A percentile compares a stretch with the other conserved stretches of the same genome.
Conservation (phyloP, 2,888 invertebrate species). For the Melinaea menophilus region DNA sequence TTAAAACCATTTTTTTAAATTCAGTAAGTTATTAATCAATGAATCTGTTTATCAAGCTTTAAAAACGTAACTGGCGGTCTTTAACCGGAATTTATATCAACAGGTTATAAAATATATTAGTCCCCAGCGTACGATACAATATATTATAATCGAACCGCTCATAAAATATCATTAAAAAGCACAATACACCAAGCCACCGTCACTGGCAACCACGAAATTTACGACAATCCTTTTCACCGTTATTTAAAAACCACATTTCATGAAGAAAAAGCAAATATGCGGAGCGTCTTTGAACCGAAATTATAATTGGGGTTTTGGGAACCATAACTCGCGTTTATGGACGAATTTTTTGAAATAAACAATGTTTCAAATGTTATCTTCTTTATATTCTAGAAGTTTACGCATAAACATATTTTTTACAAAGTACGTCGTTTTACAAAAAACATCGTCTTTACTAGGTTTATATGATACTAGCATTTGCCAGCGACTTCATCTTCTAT, state of each 20-base stretch:
- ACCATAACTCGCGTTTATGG: conserved; percentile 68
- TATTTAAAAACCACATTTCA: conserved; percentile 35
- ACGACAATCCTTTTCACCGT: conserved; percentile 58
- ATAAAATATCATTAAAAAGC: conserved; percentile 40
- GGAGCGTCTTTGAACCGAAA: conserved; percentile 61
- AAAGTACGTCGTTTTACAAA: background rate
- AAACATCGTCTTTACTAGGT: too few species aligned
- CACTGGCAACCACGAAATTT: conserved; percentile 53
- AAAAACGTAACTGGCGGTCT: background rate
- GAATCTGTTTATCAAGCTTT: too few species aligned
- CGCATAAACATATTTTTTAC: conserved; percentile 9
- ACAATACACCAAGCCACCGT: conserved; percentile 44
- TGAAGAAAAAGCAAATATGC: conserved; percentile 55
- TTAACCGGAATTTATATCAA: conserved; percentile 26
- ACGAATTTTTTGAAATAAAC: conserved; percentile 71
- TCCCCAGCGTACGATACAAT: conserved; percentile 21
- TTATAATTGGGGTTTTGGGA: conserved; percentile 72
- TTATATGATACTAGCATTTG: too few species aligned
- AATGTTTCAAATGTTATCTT: conserved; percentile 65
- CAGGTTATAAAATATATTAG: conserved; percentile 21
- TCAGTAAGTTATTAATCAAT: too few species aligned
- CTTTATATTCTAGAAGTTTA: conserved; percentile 11
- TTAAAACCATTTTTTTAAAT: too few species aligned
- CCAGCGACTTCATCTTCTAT: too few species aligned
- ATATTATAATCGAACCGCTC: conserved; percentile 35